Percentiles rank a stretch among this genome's conserved stretches.
These are phyloP conservation scores for Drosophila prolongata DNA, from an alignment of 2,888 invertebrate genomes.

Conservation along the genomic window DNA sequence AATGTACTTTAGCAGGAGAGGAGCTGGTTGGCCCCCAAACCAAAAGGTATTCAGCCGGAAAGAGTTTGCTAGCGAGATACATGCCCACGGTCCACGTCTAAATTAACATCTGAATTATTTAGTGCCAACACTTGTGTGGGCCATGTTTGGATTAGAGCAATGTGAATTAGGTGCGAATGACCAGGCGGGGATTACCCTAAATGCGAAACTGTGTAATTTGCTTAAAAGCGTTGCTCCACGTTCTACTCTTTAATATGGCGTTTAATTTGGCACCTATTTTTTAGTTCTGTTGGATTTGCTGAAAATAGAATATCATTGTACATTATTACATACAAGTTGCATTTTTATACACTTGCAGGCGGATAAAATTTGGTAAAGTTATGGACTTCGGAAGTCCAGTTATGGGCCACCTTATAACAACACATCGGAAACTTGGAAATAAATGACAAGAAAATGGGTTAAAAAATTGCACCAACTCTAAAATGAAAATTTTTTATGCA, in stretches of 20 bases:
- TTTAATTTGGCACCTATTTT: background rate
- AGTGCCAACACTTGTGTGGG: constrained; percentile 71
- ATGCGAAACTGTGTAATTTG: constrained; percentile 71
- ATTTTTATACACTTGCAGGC: too few species aligned
- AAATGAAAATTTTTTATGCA: too few species aligned
- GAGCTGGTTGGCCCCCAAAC: constrained; percentile 37
- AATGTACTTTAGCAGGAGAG: constrained; percentile 12
- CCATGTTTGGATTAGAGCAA: constrained; percentile 65
- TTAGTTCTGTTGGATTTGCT: too few species aligned
- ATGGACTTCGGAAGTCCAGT: too few species aligned
- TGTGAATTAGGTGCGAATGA: constrained; percentile 77
- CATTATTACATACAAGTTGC: too few species aligned
- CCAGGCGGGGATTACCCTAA: constrained; percentile 71
- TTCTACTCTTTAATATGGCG: background rate
- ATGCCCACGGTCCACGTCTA: constrained; percentile 57
- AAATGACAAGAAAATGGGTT: too few species aligned
- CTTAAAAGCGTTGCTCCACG: constrained; percentile 58
- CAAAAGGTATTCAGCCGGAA: constrained; percentile 48
- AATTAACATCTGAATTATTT: constrained; percentile 79
- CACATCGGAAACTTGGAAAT: too few species aligned
- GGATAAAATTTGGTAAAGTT: too few species aligned
- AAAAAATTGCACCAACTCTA: too few species aligned
- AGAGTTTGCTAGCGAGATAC: constrained; percentile 11
- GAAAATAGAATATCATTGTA: too few species aligned
- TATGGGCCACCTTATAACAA: too few species aligned